Evolutionary conservation across 37 sponge, comb jelly and placozoan genomes (phyloP), one percentile per base, ranked within the genome.

Genomic region (Lycopodina hypogea): DNA sequence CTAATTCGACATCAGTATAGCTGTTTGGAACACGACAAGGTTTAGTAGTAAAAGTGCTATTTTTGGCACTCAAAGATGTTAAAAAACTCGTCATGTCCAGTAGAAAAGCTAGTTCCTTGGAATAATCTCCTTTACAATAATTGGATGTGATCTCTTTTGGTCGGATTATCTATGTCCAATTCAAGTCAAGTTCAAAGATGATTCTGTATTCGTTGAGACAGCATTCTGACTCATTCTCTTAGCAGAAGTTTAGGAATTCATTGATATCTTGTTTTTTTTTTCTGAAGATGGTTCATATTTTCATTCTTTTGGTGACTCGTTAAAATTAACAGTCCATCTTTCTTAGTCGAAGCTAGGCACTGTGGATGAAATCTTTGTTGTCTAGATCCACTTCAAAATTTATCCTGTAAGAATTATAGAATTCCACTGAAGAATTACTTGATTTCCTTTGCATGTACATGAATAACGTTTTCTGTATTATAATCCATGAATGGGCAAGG

Each of bases 21-120:
- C 56, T 69, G 50, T 87, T 72, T 23, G 87, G 72, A 17, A 85
- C 70, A 55, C 90, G 85, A 77, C 90, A 90, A 28, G 90, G 90
- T 48, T 82, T 74, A 17, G 90, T 68, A 19, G 90, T 72, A 42
- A 42, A 73, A 0, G 83, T 78, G 17, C 86, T 86, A 73, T 90
- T 23, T 41, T 28, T 41, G 42, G 22, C 14, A 7, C 74, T 40
- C n/a, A 61, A 72, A 8, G 26, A 71, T 61, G 24, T 9, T 35
- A 11, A 85, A 23, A 0, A 82, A 29, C n/a, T 55, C 14, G 12
- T 81, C 42, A 55, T 71, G 75, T 40, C 61, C 35, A 45, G 4
- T 45, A 45, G 48, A 45, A 3, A 62, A 42, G 17, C 74, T 74
- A 67, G 74, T 72, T 0, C 56, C n/a, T 17, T 33, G 7, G 87